Base-by-base conservation (phyloP, 2,888 invertebrate genomes). In the Mesochorus sp. region DNA sequence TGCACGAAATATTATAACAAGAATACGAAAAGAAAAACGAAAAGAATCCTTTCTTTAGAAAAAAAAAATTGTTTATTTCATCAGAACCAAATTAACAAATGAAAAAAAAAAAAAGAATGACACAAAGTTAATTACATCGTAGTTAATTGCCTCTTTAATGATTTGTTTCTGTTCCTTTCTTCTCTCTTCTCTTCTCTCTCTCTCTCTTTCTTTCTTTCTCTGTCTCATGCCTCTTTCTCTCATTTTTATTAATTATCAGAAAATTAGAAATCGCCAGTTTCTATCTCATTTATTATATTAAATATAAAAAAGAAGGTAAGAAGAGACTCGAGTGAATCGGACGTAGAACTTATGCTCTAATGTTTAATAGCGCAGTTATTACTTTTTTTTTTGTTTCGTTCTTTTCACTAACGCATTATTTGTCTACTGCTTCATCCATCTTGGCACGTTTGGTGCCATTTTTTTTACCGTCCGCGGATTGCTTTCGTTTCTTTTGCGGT, bases 391-490 rank as follows among this genome's bases (percentile, higher is more conserved):
- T 24, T 55, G 26, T 42, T 51, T 34, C 12, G n/a, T n/a, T 44
- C 26, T 21, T 42, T 55, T 66, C 71, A 82, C 83, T 86, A 86
- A 84, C 82, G 83, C 82, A 85, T 85, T 88, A 90, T 87, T 90
- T 90, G 87, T 90, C 89, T 91, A 90, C 87, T 81, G 88, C 88
- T 87, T 89, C 90, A 80, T 89, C 90, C 88, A 88, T 83, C 87
- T 89, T 89, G 84, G 88, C 85, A 88, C 90, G 89, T 87, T 90
- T 89, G 87, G 89, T 89, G 85, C 91, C 90, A 87, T 91, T 91
- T 90, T 90, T 91, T 90, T 90, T 91, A 88, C 87, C 87, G 83
- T 90, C 90, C 84, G 89, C 84, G 82, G 88, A 84, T 85, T 85
- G 84, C 86, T 91, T 91, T 90, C 90, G 87, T 89, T 91, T 91